Conservation (phyloP, 1,140 invertebrate genomes). For the Phymastichus coffea region DNA sequence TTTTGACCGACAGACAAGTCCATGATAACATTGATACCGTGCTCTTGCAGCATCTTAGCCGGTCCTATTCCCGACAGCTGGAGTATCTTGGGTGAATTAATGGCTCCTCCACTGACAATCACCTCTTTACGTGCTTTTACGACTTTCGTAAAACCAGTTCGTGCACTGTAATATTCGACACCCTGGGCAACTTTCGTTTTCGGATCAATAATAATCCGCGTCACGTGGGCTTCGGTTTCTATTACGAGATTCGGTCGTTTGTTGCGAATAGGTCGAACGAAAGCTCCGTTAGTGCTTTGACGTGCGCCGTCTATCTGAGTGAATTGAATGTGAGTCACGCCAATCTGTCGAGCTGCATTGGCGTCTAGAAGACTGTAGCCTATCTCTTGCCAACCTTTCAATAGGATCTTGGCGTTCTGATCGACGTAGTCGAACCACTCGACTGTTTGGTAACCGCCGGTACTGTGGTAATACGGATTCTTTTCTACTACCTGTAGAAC, state of each 20-base stretch:
- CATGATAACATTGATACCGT: slow-evolving; percentile 55
- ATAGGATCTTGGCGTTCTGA: slow-evolving; percentile 55
- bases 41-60: slow-evolving; percentile 50
- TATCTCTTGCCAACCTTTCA: slow-evolving; percentile 63
- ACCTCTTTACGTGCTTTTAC: slow-evolving; percentile 68
- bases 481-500: slow-evolving; percentile 36
- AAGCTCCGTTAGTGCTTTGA: slow-evolving; percentile 71
- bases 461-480: slow-evolving; percentile 59
- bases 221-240: slow-evolving; percentile 68
- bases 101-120: slow-evolving; percentile 60
- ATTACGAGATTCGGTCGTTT: slow-evolving; percentile 72
- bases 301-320: slow-evolving; percentile 65
- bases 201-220: slow-evolving; percentile 71
- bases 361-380: slow-evolving; percentile 60
- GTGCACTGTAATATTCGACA: slow-evolving; percentile 60
- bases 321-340: slow-evolving; percentile 61
- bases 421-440: slow-evolving; percentile 65
- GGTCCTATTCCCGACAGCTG: slow-evolving; percentile 64
- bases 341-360: slow-evolving; percentile 59
- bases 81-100: slow-evolving; percentile 63
- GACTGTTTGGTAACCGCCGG: slow-evolving; percentile 63
- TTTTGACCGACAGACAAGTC: slow-evolving; percentile 73
- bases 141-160: slow-evolving; percentile 50
- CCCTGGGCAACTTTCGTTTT: slow-evolving; percentile 68
- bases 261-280: slow-evolving; percentile 68